These are phyloP conservation scores for Drosophila mettleri DNA, from an alignment of 2,888 invertebrate species.

Conservation along the genomic window DNA sequence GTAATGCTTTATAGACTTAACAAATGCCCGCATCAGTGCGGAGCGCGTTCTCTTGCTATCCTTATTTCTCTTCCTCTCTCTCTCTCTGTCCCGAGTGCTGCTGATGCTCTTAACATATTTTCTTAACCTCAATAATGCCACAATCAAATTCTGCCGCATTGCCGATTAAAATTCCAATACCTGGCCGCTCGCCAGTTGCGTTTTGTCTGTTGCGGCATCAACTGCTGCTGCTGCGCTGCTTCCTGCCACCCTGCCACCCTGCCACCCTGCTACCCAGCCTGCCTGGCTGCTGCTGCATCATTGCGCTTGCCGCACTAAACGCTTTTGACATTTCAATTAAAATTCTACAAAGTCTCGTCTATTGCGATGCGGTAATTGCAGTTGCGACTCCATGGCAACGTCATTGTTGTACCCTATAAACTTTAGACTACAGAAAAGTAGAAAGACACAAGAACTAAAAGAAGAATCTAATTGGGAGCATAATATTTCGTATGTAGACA, in stretches of 20 bases:
- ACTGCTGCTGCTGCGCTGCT: background rate
- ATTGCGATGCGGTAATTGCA: slow-evolving; percentile 63
- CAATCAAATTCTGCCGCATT: slow-evolving; percentile 76
- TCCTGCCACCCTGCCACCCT: background rate
- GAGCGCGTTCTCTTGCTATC: background rate
- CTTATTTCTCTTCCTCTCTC: too few species aligned
- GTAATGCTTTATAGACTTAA: slow-evolving; percentile 37
- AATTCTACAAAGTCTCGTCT: slow-evolving; percentile 75
- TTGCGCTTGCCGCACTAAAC: slow-evolving; percentile 69
- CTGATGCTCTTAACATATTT: slow-evolving; percentile 69
- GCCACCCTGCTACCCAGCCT: background rate
- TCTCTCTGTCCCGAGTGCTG: slow-evolving; percentile 22
- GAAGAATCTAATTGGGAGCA: too few species aligned
- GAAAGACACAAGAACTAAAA: too few species aligned
- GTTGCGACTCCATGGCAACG: slow-evolving; percentile 16
- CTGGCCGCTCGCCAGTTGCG: slow-evolving; percentile 55
- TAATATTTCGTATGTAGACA: too few species aligned
- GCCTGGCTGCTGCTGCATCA: slow-evolving; percentile 46
- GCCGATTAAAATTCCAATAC: slow-evolving; percentile 71
- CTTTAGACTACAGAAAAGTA: background rate
- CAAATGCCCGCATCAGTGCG: slow-evolving; percentile 12
- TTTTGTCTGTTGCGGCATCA: slow-evolving; percentile 10
- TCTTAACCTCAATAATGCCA: slow-evolving; percentile 74
- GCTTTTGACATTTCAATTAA: slow-evolving; percentile 80
- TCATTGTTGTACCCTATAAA: slow-evolving; percentile 38